These are phyloP conservation scores for Anolis carolinensis DNA, from an alignment of 2,113 vertebrate species.

Conservation along the genomic window DNA sequence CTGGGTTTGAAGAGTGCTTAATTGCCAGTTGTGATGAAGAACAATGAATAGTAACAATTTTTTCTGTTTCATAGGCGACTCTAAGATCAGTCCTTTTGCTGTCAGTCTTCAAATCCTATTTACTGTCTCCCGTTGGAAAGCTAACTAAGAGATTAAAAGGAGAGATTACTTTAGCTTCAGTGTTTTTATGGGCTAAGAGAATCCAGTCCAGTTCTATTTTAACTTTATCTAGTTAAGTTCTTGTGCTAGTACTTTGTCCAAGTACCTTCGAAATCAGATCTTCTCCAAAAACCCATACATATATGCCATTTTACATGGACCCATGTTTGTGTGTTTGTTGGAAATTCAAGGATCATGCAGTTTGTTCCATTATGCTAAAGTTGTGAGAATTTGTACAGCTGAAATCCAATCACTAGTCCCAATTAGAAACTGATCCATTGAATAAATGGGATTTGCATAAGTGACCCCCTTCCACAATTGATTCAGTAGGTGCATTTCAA, in stretches of 20 bases:
- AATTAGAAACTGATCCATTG: no score
- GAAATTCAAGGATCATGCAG: neutral
- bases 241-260: no score
- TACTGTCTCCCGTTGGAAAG: constrained; percentile 3
- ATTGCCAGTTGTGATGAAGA: neutral
- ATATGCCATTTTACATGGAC: no score
- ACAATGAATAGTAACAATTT: no score
- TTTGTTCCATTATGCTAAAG: neutral
- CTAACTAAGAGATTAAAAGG: constrained; percentile 1
- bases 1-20: neutral
- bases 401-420: no score
- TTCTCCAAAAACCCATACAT: neutral
- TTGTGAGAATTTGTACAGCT: neutral
- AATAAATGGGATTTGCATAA: no score
- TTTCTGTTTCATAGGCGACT: neutral
- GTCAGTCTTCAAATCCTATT: rapidly evolving
- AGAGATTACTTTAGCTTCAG: neutral
- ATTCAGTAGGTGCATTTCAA: no score
- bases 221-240: neutral
- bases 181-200: neutral
- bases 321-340: neutral
- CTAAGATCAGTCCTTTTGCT: neutral
- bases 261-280: neutral
- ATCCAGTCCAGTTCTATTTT: constrained; percentile 2
- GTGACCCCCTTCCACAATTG: no score